Evolutionary conservation across 2,888 invertebrate genomes (phyloP).

Genomic region (Drosophila neotestacea): DNA sequence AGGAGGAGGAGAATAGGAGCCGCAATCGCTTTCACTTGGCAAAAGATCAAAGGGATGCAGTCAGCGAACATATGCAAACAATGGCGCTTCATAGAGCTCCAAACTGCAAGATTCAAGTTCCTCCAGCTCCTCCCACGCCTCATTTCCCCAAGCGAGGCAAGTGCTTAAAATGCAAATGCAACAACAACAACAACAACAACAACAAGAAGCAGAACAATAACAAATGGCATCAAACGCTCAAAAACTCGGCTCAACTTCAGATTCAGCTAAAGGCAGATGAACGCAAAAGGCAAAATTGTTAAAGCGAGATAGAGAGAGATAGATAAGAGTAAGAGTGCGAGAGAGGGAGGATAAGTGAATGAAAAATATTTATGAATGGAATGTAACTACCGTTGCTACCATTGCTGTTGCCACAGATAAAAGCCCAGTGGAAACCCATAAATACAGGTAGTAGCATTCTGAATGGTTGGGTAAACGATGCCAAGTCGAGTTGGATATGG

Average conservation of each 20-base stretch:
- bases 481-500: conserved; percentile 41
- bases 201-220: conserved; percentile 58
- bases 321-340: conserved; percentile 2
- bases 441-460: conserved; percentile 75
- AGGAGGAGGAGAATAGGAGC: conserved; percentile 11
- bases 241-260: conserved; percentile 53
- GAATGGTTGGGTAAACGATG: conserved; percentile 73
- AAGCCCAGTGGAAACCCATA: conserved; percentile 71
- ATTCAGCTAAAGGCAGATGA: conserved; percentile 51
- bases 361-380: conserved; percentile 79
- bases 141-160: conserved; percentile 14
- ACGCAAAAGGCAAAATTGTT: conserved; percentile 35
- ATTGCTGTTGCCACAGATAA: conserved; percentile 55
- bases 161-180: conserved; percentile 66
- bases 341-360: conserved; percentile 67
- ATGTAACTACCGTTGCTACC: conserved; percentile 68
- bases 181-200: conserved; percentile 29
- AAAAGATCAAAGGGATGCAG: conserved; percentile 69
- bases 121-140: conserved; percentile 18
- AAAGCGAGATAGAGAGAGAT: conserved; percentile 12
- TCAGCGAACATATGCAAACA: conserved; percentile 73
- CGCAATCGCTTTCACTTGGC: conserved; percentile 79
- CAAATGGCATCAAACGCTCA: conserved; percentile 66
- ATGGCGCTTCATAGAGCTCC: conserved; percentile 56
- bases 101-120: conserved; percentile 44